These are phyloP conservation scores for Pantala flavescens DNA, from an alignment of 1,140 invertebrate genomes.

Conservation along the genomic window DNA sequence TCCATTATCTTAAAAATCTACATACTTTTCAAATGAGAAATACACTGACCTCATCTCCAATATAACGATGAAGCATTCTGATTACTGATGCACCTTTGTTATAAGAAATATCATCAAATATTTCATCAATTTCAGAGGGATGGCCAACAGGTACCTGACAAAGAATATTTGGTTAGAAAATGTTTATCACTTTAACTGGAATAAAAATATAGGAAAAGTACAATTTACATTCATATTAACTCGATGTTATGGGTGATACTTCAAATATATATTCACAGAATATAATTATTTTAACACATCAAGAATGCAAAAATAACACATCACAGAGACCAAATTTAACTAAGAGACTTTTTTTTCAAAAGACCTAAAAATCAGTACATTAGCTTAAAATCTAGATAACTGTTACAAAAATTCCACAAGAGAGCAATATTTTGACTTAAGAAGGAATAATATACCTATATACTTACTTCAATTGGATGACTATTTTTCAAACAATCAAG, in stretches of 20 bases:
- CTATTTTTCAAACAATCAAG: constrained; percentile 66
- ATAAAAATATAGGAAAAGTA: too few relatives aligned
- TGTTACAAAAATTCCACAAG: neutral
- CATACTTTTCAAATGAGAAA: too few relatives aligned
- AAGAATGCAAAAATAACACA: too few relatives aligned
- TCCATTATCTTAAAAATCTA: neutral
- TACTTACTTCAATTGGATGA: constrained; percentile 66
- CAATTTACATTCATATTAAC: too few relatives aligned
- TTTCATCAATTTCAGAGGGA: constrained; percentile 86
- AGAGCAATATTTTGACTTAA: neutral
- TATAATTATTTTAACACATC: too few relatives aligned
- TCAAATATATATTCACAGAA: too few relatives aligned
- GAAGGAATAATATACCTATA: neutral
- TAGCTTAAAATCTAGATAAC: too few relatives aligned
- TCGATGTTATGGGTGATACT: too few relatives aligned
- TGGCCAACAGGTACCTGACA: constrained; percentile 62
- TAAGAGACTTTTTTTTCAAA: too few relatives aligned
- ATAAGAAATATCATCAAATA: constrained; percentile 94
- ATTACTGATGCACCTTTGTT: constrained; percentile 89
- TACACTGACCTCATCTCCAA: constrained; percentile 62
- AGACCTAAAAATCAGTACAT: too few relatives aligned
- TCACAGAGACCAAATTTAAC: too few relatives aligned
- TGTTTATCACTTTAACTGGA: too few relatives aligned
- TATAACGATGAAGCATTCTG: constrained; percentile 91
- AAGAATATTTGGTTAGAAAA: neutral